Evolutionary conservation across 2,888 invertebrate species (phyloP), one percentile per base, ranked within the genome.

Genomic region (Tethea ocularis): DNA sequence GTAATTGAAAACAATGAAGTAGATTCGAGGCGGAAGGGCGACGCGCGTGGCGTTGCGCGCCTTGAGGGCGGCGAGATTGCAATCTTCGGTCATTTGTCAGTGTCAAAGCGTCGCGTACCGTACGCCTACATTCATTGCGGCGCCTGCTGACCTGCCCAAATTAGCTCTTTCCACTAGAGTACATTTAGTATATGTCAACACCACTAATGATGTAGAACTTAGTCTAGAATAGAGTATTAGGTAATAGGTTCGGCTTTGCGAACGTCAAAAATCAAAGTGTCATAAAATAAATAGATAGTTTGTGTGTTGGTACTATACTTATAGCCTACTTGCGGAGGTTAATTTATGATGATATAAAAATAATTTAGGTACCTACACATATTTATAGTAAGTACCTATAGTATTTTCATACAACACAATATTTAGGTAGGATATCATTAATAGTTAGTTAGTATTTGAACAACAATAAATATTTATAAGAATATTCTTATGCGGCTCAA

Each of bases 71-170:
- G 89, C 94, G 92, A 95, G 96, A 96, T 96, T 94, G 94, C 94
- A 95, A 96, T 96, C 95, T 95, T 89, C 91, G 88, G 92, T 95
- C 95, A 96, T 96, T 96, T 95, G 95, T 96, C 96, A 96, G 94
- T 95, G 96, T 96, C 96, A 94, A 68, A 75, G 77, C 80, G 85
- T 80, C 82, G 84, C 80, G 78, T 79, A 77, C 78, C 79, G 75
- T 74, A 83, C 87, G 84, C 88, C 89, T 87, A 87, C 89, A 80
- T 70, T 74, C 77, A 66, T 70, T 20, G 54, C 54, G 36, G 63
- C 70, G 72, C 71, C 33, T 68, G 76, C 78, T 88, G 88, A 88
- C 88, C 89, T 86, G 81, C 81, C 86, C 80, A 88, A 91, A 89
- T 91, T 88, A 87, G 80, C 83, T 84, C 71, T 78, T 67, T 62